Evolutionary conservation across 2,888 invertebrate species (phyloP).

Genomic region (Drosophila mimetica): DNA sequence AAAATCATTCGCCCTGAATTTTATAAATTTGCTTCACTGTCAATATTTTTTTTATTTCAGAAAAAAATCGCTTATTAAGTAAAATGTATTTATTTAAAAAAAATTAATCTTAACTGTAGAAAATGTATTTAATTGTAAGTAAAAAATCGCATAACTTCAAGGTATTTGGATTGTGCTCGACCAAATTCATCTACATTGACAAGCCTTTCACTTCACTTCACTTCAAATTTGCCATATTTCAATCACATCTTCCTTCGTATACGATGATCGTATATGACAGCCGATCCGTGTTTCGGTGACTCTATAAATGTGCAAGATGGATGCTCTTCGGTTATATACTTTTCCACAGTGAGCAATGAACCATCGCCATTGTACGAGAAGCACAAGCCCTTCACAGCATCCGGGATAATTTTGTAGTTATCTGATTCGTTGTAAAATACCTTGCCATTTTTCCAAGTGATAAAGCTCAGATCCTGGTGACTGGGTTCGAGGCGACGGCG

Average conservation of each 20-base stretch:
- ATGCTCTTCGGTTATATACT: constrained; percentile 8
- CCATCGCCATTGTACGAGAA: constrained; percentile 34
- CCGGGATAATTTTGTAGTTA: constrained; percentile 17
- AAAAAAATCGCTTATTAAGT: too few relatives aligned
- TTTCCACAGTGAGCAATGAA: constrained; percentile 6
- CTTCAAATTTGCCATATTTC: not conserved
- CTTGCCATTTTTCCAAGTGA: constrained; percentile 20
- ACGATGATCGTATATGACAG: constrained; percentile 33
- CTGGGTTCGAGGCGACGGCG: constrained; percentile 21
- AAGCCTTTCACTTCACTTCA: constrained; percentile 18
- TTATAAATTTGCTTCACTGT: too few relatives aligned
- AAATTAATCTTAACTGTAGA: too few relatives aligned
- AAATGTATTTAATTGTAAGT: too few relatives aligned
- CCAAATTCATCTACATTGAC: not conserved
- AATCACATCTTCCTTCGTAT: constrained; percentile 20
- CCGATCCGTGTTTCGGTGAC: constrained; percentile 26
- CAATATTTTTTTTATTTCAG: too few relatives aligned
- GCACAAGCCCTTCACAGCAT: constrained; percentile 10
- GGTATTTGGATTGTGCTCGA: too few relatives aligned
- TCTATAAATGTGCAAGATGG: constrained; percentile 17
- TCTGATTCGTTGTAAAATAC: constrained; percentile 25
- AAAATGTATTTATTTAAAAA: too few relatives aligned
- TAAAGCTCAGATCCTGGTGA: constrained; percentile 26
- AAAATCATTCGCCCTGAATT: too few relatives aligned
- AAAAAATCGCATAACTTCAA: too few relatives aligned